phyloP scores from a whole-genome alignment of 2,113 vertebrate genomes.

The Saguinus midas region DNA sequence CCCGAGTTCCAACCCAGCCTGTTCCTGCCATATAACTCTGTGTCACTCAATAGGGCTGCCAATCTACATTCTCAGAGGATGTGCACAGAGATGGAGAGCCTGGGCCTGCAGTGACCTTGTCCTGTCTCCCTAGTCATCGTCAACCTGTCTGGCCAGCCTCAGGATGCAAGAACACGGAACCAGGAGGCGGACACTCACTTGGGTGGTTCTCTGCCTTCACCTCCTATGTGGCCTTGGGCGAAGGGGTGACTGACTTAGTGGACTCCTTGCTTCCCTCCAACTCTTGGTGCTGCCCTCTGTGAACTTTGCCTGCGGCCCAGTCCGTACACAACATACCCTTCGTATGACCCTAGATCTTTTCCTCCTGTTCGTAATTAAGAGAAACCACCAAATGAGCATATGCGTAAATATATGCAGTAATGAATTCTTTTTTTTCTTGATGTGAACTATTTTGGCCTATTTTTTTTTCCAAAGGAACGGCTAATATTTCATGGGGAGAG shows the following conservation, averaged over 20 bases:
- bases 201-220: background rate
- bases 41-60: too few species aligned
- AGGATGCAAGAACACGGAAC: background rate
- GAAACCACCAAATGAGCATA: conserved; percentile 50
- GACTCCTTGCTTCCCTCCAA: background rate
- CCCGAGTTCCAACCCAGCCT: rapidly evolving
- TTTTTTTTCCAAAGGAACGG: conserved; percentile 57
- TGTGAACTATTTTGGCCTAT: conserved; percentile 70
- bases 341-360: conserved; percentile 16
- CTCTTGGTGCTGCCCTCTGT: background rate
- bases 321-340: conserved; percentile 6
- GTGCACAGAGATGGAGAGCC: rapidly evolving
- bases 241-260: rapidly evolving
- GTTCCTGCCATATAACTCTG: rapidly evolving
- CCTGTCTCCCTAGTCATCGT: rapidly evolving
- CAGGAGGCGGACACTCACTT: rapidly evolving
- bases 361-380: conserved; percentile 73
- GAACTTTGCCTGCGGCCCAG: background rate
- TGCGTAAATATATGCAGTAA: background rate
- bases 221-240: background rate
- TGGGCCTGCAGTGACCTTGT: rapidly evolving
- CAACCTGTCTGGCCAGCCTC: background rate
- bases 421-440: background rate
- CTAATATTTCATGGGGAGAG: conserved; percentile 73
- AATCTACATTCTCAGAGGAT: too few species aligned